These are phyloP conservation scores for Cantharis nigra DNA, from an alignment of 2,888 invertebrate species.

Conservation along the genomic window DNA sequence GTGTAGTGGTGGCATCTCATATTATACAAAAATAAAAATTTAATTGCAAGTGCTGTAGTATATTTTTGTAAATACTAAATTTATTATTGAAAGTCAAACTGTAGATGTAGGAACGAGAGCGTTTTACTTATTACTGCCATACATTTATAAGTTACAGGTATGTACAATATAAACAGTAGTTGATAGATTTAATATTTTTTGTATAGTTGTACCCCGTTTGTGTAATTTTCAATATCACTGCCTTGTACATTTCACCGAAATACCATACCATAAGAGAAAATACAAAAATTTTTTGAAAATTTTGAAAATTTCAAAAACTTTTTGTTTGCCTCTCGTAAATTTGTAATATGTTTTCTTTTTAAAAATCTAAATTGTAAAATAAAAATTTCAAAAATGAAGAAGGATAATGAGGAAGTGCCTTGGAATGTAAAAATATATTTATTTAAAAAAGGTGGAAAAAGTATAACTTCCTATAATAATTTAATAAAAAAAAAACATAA, in stretches of 20 bases:
- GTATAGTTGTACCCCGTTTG: neutral
- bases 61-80: neutral
- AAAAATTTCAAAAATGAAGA: neutral
- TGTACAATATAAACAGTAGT: neutral
- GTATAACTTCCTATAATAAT: neutral
- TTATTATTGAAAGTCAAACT: neutral
- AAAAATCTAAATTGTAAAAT: neutral
- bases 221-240: slow-evolving; percentile 1
- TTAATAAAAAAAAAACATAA: neutral
- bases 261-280: neutral
- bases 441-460: neutral
- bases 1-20: neutral
- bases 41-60: neutral
- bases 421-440: slow-evolving; percentile 1
- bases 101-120: neutral
- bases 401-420: slow-evolving; percentile 20
- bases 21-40: neutral
- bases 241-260: neutral
- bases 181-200: neutral
- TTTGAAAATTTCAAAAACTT: neutral
- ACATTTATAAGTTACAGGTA: neutral
- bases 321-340: neutral
- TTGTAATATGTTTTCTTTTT: neutral
- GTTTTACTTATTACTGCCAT: neutral
- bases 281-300: neutral